A percentile compares a stretch with the other conserved stretches of the same genome.
Evolutionary conservation across 2,113 vertebrate species (phyloP).

Genomic region (Phrynosoma blainvillii): DNA sequence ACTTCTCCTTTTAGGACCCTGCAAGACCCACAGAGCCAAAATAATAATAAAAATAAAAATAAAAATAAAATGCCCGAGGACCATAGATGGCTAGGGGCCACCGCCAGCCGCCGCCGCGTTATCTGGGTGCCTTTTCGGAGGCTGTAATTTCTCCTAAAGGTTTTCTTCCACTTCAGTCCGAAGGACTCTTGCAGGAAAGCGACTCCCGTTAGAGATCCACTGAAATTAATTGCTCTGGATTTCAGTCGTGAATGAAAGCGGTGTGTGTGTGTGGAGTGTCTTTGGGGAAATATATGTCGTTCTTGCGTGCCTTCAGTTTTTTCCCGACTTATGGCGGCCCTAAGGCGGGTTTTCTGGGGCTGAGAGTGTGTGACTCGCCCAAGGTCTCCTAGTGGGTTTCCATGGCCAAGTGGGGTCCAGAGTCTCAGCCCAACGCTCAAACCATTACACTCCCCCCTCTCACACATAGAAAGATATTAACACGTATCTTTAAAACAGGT

Average conservation of each 20-base stretch:
- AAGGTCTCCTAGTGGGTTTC: too few species aligned
- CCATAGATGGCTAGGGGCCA: background rate
- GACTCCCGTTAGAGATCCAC: background rate
- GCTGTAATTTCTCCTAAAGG: background rate
- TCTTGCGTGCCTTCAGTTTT: too few species aligned
- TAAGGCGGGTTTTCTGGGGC: too few species aligned
- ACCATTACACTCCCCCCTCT: too few species aligned
- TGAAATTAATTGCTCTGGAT: background rate
- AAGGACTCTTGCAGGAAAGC: background rate
- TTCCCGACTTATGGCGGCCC: too few species aligned
- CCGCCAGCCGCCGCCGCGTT: background rate
- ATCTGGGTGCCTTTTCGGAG: background rate
- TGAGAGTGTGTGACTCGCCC: too few species aligned
- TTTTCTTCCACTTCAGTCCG: background rate
- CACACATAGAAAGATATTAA: too few species aligned
- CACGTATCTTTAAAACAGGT: too few species aligned
- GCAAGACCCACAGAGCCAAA: background rate
- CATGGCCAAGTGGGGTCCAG: too few species aligned
- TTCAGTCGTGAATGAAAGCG: background rate
- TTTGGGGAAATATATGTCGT: background rate
- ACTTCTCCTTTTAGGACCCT: slow-evolving; percentile 1
- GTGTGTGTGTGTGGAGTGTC: background rate
- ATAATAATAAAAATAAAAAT: background rate
- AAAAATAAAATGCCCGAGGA: background rate
- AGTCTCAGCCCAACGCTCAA: too few species aligned